Conservation (phyloP, 2,797 vertebrate genomes). For the Gadopsis bispinosus region DNA sequence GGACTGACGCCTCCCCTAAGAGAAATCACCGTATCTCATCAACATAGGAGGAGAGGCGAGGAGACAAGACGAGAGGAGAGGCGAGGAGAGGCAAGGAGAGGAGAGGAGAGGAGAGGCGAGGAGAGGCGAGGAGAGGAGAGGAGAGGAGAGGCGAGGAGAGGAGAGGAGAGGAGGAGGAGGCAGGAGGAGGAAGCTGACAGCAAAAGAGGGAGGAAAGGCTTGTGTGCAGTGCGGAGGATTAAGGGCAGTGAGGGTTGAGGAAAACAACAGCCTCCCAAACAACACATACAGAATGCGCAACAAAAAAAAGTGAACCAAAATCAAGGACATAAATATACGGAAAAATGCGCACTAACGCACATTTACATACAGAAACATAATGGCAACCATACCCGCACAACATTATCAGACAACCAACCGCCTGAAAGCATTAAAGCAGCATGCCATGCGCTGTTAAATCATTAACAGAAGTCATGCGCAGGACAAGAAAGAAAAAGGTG, state of each 20-base stretch:
- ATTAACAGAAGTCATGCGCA: constrained; percentile 62
- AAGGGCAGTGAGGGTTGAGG: constrained; percentile 52
- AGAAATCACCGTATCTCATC: constrained; percentile 92
- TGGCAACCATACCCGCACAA: constrained; percentile 28
- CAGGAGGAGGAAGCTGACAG: constrained; percentile 42
- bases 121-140: too few species aligned
- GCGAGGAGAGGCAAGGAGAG: too few species aligned
- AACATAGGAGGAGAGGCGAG: constrained; percentile 82
- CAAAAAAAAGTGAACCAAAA: constrained; percentile 60
- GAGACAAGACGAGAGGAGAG: too few species aligned
- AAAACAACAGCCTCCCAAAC: constrained; percentile 59
- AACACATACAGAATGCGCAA: constrained; percentile 60
- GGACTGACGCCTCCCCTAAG: constrained; percentile 91
- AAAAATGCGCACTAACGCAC: constrained; percentile 54
- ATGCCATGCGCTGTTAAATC: constrained; percentile 62
- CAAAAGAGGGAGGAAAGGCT: constrained; percentile 44
- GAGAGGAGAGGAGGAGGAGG: constrained; percentile 38
- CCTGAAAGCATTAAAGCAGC: constrained; percentile 59
- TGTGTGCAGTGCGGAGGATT: constrained; percentile 46
- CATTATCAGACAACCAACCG: constrained; percentile 42
- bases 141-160: constrained; percentile 51
- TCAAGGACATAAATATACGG: constrained; percentile 55
- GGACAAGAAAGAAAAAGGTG: constrained; percentile 29
- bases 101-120: too few species aligned
- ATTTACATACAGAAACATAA: constrained; percentile 49